Conservation (phyloP, 2,113 vertebrate genomes). For the Istiophorus platypterus region DNA sequence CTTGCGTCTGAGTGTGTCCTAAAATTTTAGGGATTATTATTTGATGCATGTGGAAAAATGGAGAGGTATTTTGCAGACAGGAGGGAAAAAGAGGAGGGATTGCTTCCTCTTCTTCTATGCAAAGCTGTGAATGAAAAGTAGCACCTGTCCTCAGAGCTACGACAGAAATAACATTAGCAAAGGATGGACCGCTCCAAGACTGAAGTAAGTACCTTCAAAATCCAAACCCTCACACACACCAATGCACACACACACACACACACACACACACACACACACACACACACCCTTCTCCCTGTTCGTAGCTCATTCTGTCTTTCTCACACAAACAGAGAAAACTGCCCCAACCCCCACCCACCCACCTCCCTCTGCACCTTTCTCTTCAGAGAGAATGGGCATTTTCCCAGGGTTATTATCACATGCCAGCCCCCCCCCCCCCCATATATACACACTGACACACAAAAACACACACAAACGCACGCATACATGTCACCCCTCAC, state of each 20-base stretch:
- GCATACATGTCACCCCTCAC: conserved; percentile 32
- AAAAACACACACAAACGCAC: not conserved
- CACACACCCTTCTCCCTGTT: conserved; percentile 1
- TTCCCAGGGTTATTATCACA: conserved; percentile 80
- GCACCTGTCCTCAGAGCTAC: conserved; percentile 57
- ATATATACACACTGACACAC: conserved; percentile 6
- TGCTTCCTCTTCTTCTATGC: conserved; percentile 8
- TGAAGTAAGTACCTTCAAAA: conserved; percentile 42
- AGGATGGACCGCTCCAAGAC: conserved; percentile 41
- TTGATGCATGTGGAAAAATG: conserved; percentile 1
- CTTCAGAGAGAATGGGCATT: conserved; percentile 70
- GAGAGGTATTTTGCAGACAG: conserved; percentile 13
- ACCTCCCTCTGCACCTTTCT: conserved; percentile 59
- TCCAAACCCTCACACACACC: conserved; percentile 10
- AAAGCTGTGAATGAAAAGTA: conserved; percentile 55
- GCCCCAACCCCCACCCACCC: conserved; percentile 22
- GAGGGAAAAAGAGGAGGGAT: conserved; percentile 2
- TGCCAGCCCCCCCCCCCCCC: conserved; percentile 59
- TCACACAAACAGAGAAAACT: conserved; percentile 28
- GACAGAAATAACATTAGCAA: conserved; percentile 57
- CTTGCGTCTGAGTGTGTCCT: conserved; percentile 33
- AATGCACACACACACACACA: conserved; percentile 3
- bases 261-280: conserved; percentile 35
- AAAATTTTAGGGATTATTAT: conserved; percentile 39
- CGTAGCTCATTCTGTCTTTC: conserved; percentile 41